Conservation (phyloP, 2,888 invertebrate species). For the Drosophila anomelani region DNA sequence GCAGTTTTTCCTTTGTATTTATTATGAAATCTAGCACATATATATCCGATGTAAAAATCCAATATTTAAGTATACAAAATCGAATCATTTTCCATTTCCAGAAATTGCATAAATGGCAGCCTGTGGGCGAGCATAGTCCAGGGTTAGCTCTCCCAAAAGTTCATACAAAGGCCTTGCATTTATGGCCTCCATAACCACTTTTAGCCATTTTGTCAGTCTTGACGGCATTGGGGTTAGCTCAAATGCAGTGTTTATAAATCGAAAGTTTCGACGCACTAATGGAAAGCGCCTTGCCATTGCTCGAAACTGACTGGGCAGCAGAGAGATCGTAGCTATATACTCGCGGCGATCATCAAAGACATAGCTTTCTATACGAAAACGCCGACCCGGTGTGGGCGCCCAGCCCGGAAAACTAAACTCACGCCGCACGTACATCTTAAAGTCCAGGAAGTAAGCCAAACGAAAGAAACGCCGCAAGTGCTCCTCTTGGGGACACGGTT, state of each 20-base stretch:
- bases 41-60: not conserved
- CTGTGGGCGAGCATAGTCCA: too few relatives aligned
- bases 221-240: not conserved
- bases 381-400: not conserved
- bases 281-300: not conserved
- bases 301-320: not conserved
- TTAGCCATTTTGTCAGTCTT: not conserved
- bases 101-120: not conserved
- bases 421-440: not conserved
- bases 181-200: not conserved
- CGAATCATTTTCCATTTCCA: fast-evolving
- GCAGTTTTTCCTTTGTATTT: not conserved
- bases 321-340: not conserved
- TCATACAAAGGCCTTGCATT: not conserved
- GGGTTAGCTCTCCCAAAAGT: not conserved
- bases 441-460: not conserved
- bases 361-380: not conserved
- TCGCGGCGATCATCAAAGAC: not conserved
- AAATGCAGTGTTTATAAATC: not conserved
- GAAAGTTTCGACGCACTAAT: too few relatives aligned
- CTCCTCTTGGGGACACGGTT: not conserved
- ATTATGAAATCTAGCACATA: not conserved
- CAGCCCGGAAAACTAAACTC: not conserved
- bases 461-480: not conserved
- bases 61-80: not conserved